Evolutionary conservation across 2,888 invertebrate genomes (phyloP).

Genomic region (Pollenia griseotomentosa): DNA sequence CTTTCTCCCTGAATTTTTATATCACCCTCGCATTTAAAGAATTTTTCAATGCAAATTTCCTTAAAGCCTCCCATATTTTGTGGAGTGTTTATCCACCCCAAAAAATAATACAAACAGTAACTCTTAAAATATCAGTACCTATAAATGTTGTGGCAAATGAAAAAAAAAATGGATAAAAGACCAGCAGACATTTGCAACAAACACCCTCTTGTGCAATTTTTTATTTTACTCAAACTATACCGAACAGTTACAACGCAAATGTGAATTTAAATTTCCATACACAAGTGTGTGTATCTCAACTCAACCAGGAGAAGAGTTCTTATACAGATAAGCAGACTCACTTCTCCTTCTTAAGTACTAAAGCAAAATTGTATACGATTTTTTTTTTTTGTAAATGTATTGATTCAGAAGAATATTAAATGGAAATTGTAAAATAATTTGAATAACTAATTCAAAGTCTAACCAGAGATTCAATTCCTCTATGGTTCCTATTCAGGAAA

Average conservation of each 20-base stretch:
- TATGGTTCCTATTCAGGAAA: no score
- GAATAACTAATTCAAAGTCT: no score
- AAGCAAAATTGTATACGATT: conserved; percentile 13
- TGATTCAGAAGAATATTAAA: not conserved
- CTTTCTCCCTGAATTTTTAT: not conserved
- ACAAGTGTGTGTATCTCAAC: not conserved
- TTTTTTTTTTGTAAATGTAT: conserved; percentile 6
- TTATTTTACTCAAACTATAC: conserved; percentile 6
- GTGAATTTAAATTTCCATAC: not conserved
- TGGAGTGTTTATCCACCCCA: conserved; percentile 32
- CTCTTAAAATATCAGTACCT: conserved; percentile 7
- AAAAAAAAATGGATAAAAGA: not conserved
- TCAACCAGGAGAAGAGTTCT: not conserved
- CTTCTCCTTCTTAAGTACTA: not conserved
- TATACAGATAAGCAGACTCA: conserved; percentile 28
- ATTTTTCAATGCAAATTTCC: not conserved
- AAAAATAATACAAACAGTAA: conserved; percentile 28
- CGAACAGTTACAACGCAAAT: not conserved
- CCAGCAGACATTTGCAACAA: conserved; percentile 40
- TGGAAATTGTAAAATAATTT: not conserved
- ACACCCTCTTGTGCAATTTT: not conserved
- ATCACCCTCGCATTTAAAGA: not conserved
- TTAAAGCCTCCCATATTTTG: conserved; percentile 19
- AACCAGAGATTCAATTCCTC: no score
- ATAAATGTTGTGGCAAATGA: conserved; percentile 20